Base-by-base conservation (phyloP, 2,113 vertebrate genomes). In the Seriola aureovittata region DNA sequence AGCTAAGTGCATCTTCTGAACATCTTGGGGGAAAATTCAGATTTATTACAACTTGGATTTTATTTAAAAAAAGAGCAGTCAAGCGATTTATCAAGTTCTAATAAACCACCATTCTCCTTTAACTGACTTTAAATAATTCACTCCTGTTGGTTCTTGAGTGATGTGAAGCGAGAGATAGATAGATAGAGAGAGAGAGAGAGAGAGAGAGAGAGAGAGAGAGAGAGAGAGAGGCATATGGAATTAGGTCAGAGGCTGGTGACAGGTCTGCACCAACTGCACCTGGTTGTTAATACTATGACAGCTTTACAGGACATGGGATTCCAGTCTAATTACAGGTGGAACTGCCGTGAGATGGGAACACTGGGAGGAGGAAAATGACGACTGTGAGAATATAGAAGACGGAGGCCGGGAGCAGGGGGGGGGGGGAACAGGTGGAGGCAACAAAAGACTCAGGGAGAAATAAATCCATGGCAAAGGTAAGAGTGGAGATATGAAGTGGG, bases 321-420 rank as follows among this genome's bases (percentile, higher is more conserved):
- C 93, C 94, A 91, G 72, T 50, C 59, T 95, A 94, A 95, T 95
- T 95, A 94, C 92, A 95, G 92, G 91, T 93, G 84, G 74, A 83
- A 82, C 71, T 12, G 16, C 77, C 65, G 58, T 58, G 52, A 79
- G 83, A 80, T 75, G 85, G 75, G 71, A 92, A 85, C 82, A 72
- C 25, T 50, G 80, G 84, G 65, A 89, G 74, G 42, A 77, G 59
- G 78, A 66, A 74, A 64, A 68, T 59, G 78, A 89, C 17, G 46
- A 82, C 73, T 87, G 88, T 90, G 88, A 85, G 93, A 93, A 90
- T 40, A 59, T 52, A 84, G 80, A 62, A 52, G 32, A 85, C 25
- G 9, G 68, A 34, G 63, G 55, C 57, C 21, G 4, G 50, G 32
- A 32, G 54, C 5, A 1, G 36, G 0, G 42, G n/a, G 5, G 36